phyloP scores from a whole-genome alignment of 2,888 invertebrate species.

The Hipparchia sbordonii region DNA sequence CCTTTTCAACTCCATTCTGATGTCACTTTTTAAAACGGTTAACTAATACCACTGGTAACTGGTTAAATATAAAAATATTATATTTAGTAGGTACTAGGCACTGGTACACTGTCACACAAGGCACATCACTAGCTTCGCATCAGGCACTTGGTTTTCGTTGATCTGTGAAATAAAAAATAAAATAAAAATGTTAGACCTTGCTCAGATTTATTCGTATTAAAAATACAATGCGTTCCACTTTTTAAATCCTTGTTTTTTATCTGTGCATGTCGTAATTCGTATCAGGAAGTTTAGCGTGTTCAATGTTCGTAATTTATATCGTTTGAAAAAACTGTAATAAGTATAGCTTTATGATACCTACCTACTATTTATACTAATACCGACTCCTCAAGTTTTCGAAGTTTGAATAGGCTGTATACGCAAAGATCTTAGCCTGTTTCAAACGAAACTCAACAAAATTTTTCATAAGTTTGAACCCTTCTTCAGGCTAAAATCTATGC shows the following conservation, averaged over 20 bases:
- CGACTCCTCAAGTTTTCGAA: too few relatives aligned
- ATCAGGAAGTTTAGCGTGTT: too few relatives aligned
- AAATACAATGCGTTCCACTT: slow-evolving; percentile 33
- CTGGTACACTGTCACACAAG: slow-evolving; percentile 67
- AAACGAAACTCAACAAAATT: too few relatives aligned
- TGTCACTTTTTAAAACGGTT: slow-evolving; percentile 29
- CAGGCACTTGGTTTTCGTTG: slow-evolving; percentile 63
- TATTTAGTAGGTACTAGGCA: slow-evolving; percentile 45
- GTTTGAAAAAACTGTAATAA: too few relatives aligned
- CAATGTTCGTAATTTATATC: too few relatives aligned
- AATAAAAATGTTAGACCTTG: slow-evolving; percentile 21
- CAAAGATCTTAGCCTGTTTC: too few relatives aligned
- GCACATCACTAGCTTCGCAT: slow-evolving; percentile 63
- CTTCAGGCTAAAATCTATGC: too few relatives aligned
- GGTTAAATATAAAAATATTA: slow-evolving; percentile 49
- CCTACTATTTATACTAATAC: too few relatives aligned
- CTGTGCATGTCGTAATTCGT: slow-evolving; percentile 27
- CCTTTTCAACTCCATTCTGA: slow-evolving; percentile 65
- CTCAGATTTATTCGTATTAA: neutral
- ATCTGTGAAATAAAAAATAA: slow-evolving; percentile 55
- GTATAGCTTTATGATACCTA: too few relatives aligned
- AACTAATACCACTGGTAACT: slow-evolving; percentile 32
- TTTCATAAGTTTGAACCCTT: too few relatives aligned
- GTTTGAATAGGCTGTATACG: too few relatives aligned
- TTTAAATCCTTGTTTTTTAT: slow-evolving; percentile 11